Percentiles rank a stretch among this genome's conserved stretches.
These are phyloP conservation scores for Penaeus monodon DNA, from an alignment of 2,888 invertebrate species.

Conservation along the genomic window DNA sequence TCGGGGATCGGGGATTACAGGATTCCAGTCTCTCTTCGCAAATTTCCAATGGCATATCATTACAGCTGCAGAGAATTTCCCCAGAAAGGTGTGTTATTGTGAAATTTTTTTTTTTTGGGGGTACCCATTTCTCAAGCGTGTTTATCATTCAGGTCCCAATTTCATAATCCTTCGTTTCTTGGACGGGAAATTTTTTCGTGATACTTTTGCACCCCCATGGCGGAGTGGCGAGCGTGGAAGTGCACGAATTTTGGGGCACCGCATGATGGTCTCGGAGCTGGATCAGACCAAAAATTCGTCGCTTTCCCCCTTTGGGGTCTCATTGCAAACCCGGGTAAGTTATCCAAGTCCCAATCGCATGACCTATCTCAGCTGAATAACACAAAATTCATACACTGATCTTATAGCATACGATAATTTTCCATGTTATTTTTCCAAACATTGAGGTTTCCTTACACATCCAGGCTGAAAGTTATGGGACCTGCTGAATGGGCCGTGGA, in stretches of 20 bases:
- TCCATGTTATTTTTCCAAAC: too few relatives aligned
- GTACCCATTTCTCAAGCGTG: too few relatives aligned
- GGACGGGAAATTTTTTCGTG: conserved; percentile 44
- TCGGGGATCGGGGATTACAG: conserved; percentile 60
- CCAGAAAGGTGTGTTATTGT: conserved; percentile 47
- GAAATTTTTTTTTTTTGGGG: too few relatives aligned
- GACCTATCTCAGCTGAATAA: too few relatives aligned
- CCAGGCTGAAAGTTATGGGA: conserved; percentile 55
- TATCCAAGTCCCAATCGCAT: neutral
- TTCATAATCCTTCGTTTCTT: neutral
- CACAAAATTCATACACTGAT: too few relatives aligned
- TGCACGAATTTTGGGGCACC: conserved; percentile 48
- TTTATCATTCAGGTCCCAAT: neutral
- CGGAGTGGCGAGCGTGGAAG: conserved; percentile 50
- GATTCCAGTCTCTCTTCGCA: conserved; percentile 49
- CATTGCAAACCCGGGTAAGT: conserved; percentile 55
- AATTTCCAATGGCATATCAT: conserved; percentile 23
- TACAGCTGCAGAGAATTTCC: conserved; percentile 41
- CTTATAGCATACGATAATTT: too few relatives aligned
- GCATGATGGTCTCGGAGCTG: conserved; percentile 61
- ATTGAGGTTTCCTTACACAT: neutral
- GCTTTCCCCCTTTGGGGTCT: conserved; percentile 61
- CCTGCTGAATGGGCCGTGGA: conserved; percentile 62
- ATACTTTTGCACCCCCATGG: conserved; percentile 26
- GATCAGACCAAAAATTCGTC: conserved; percentile 57